Evolutionary conservation across 2,888 invertebrate genomes (phyloP).

Genomic region (Pycnomerus fuliginosus): DNA sequence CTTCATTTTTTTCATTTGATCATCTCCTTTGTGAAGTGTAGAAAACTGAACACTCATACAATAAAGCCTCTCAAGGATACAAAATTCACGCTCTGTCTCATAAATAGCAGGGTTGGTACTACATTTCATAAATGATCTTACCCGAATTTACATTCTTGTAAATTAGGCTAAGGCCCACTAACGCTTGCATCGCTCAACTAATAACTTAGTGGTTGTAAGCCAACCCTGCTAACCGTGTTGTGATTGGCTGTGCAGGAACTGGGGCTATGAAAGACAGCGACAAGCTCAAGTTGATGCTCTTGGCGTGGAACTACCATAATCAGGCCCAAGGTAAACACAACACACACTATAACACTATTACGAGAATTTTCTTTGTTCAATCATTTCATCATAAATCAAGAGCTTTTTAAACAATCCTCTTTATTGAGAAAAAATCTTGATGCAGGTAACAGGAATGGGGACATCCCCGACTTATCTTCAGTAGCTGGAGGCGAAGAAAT

Average conservation of each 20-base stretch:
- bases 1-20: conserved; percentile 12
- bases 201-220: conserved; percentile 35
- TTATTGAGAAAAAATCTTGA: conserved; percentile 2
- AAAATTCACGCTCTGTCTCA: conserved; percentile 31
- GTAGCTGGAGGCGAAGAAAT: conserved; percentile 65
- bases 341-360: conserved; percentile 7
- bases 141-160: too few species aligned
- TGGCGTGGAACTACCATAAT: conserved; percentile 86
- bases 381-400: neutral
- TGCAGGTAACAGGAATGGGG: conserved; percentile 47
- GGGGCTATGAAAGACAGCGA: conserved; percentile 77
- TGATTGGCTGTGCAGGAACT: conserved; percentile 55
- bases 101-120: conserved; percentile 42
- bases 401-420: conserved; percentile 1
- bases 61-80: conserved; percentile 22
- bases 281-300: conserved; percentile 84
- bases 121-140: too few species aligned
- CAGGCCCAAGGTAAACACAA: conserved; percentile 63
- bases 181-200: too few species aligned
- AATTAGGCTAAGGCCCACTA: too few species aligned
- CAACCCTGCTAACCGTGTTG: conserved; percentile 52
- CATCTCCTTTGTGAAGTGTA: conserved; percentile 10
- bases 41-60: conserved; percentile 15
- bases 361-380: neutral
- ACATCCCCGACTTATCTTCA: conserved; percentile 54